Evolutionary conservation across 2,797 vertebrate species (phyloP), one percentile per base, ranked within the genome.

Genomic region (Falco cherrug): DNA sequence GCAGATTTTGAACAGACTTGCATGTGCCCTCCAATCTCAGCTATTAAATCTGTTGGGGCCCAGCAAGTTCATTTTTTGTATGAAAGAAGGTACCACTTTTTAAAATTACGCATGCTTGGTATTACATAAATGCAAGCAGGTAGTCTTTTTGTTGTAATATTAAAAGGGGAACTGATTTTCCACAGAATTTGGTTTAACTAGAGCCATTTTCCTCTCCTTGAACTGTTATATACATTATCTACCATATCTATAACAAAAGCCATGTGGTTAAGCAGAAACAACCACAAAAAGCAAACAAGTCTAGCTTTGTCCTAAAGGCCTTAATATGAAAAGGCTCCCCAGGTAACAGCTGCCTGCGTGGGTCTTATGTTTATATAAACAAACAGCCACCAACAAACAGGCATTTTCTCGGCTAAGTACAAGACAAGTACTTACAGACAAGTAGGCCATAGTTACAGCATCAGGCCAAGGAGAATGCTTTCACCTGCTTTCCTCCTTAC

Each of bases 1-100:
- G 84, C 53, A 85, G 88, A 85, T 89, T 97, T 76, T 93, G 94
- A 95, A 83, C 94, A 93, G 93, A 81, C 94, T 89, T 96, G 94
- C 57, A 84, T 57, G 78, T 5, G 5, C 45, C 70, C 75, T 95
- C 88, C 90, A 83, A 43, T 77, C 86, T 50, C 76, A 76, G 80
- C 64, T 61, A 59, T 77, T 80, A 87, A 83, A 85, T 76, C 45
- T 76, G 33, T 33, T 70, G 68, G 80, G 59, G 43, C 56, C 43
- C 63, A 51, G 48, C 3, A 0, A 89, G 57, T 10, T 45, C 17
- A 10, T 37, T 28, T 64, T 56, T 41, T 18, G 13, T 48, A 41
- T 5, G 60, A 87, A 76, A 41, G 47, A 45, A 81, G 24, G 63
- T 41, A 29, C 33, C 63, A n/a, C 41, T 35, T 69, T 43, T 56